phyloP scores from a whole-genome alignment of 2,888 invertebrate genomes.

The Celastrina argiolus region DNA sequence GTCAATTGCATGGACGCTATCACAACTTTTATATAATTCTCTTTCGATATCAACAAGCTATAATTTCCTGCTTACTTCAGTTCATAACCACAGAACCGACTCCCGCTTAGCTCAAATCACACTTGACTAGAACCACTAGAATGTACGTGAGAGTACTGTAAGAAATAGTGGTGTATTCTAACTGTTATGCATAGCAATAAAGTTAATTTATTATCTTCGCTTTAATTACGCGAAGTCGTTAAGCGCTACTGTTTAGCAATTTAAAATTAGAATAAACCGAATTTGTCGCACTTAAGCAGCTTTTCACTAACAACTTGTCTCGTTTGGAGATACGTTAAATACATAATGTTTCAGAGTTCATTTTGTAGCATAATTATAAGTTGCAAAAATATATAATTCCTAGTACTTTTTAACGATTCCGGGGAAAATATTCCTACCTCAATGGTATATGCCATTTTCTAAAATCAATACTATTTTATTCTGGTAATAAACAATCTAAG shows the following conservation, averaged over 20 bases:
- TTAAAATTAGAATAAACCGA: slow-evolving; percentile 12
- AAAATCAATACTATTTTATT: too few species aligned
- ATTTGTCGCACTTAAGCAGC: slow-evolving; percentile 8
- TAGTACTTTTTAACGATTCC: too few species aligned
- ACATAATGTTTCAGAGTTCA: neutral
- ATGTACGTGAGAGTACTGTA: neutral
- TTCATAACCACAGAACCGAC: neutral
- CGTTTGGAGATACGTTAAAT: neutral
- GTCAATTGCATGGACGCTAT: too few species aligned
- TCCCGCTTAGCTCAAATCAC: neutral
- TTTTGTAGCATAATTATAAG: neutral
- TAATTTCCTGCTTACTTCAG: too few species aligned
- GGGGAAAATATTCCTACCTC: too few species aligned
- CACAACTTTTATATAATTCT: too few species aligned
- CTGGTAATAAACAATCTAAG: too few species aligned
- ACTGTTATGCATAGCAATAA: slow-evolving; percentile 17
- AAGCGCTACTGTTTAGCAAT: slow-evolving; percentile 12
- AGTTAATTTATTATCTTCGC: slow-evolving; percentile 11
- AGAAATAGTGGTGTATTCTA: neutral
- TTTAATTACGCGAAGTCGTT: slow-evolving; percentile 15
- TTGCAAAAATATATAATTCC: too few species aligned
- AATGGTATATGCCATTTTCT: too few species aligned
- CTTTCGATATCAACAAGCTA: too few species aligned
- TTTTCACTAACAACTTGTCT: slow-evolving; percentile 10
- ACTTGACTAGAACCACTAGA: neutral